Conservation (phyloP, 2,888 invertebrate genomes). For the Dicyrtoma fusca region DNA sequence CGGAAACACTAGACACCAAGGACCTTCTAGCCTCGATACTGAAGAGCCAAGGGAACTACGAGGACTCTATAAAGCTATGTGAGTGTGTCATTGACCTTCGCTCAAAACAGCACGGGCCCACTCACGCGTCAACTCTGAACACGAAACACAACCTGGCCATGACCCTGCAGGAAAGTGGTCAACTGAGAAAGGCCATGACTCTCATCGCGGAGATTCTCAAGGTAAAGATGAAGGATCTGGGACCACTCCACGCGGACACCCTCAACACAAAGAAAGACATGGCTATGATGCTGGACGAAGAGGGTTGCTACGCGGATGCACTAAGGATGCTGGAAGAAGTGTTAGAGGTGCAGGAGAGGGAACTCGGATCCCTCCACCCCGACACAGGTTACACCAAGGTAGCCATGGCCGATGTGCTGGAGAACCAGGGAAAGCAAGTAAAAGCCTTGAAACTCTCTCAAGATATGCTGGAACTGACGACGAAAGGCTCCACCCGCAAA, state of each 20-base stretch:
- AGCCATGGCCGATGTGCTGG: not conserved
- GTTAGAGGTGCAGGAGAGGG: not conserved
- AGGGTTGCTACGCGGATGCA: not conserved
- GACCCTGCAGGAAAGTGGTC: no score
- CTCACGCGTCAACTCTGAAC: no score
- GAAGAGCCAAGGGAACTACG: no score
- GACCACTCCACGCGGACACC: not conserved
- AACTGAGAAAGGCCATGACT: no score
- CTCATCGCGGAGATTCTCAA: no score
- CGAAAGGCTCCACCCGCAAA: not conserved
- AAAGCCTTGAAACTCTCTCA: not conserved
- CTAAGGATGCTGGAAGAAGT: not conserved
- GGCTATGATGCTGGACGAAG: not conserved
- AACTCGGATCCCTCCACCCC: not conserved
- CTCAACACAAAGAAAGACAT: not conserved
- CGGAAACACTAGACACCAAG: no score
- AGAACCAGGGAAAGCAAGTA: not conserved
- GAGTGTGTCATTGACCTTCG: no score
- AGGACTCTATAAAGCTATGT: no score
- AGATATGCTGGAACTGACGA: not conserved
- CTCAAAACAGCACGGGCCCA: no score
- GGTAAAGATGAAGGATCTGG: no score
- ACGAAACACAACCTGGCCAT: no score
- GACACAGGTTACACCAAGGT: not conserved
- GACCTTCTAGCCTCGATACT: no score